These are phyloP conservation scores for Lacanobia oleracea DNA, from an alignment of 2,888 invertebrate genomes.

Conservation along the genomic window DNA sequence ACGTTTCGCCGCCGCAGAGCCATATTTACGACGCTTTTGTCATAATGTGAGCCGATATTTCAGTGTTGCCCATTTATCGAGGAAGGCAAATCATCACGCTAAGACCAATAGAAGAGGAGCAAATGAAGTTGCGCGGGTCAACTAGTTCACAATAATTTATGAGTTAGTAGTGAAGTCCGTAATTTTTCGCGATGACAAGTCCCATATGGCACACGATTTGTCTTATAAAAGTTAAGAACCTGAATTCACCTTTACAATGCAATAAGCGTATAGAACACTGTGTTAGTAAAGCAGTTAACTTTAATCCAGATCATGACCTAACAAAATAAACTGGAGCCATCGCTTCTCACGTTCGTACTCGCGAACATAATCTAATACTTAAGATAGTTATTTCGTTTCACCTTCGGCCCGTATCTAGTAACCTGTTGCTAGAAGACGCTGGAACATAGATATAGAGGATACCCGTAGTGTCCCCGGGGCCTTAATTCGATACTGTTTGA, in stretches of 20 bases:
- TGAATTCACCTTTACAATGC: not conserved
- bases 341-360: slow-evolving; percentile 15
- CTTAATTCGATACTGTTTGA: slow-evolving; percentile 79
- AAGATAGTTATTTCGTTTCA: slow-evolving; percentile 55
- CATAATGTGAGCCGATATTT: too few relatives aligned
- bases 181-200: too few relatives aligned
- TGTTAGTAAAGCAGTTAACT: slow-evolving; percentile 1
- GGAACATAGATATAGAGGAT: slow-evolving; percentile 66
- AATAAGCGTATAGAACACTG: not conserved
- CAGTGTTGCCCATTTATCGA: too few relatives aligned
- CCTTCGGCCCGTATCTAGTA: slow-evolving; percentile 74
- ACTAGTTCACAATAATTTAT: too few relatives aligned
- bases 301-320: slow-evolving; percentile 1
- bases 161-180: too few relatives aligned
- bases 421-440: slow-evolving; percentile 83
- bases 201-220: too few relatives aligned
- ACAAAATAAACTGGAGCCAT: slow-evolving; percentile 4
- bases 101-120: too few relatives aligned
- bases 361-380: slow-evolving; percentile 51
- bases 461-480: slow-evolving; percentile 68
- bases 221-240: too few relatives aligned
- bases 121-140: too few relatives aligned
- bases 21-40: too few relatives aligned
- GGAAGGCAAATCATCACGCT: too few relatives aligned
- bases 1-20: too few relatives aligned